Base-by-base conservation (phyloP, 2,797 vertebrate genomes). In the Cirrhinus mrigala region DNA sequence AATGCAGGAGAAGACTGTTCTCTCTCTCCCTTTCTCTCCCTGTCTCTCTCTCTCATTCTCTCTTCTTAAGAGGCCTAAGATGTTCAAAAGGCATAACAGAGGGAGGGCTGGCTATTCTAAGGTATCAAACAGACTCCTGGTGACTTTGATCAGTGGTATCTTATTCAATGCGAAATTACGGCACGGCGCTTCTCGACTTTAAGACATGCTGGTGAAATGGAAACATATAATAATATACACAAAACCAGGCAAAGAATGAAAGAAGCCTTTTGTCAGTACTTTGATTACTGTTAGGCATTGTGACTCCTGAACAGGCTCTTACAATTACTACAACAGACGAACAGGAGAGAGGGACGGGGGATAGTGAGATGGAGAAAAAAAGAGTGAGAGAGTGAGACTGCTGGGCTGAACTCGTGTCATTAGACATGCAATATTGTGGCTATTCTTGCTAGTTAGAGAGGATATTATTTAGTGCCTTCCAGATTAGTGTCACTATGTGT, bases 121-220 rank as follows among this genome's bases (percentile, higher is more conserved):
- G 87, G 91, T 94, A 95, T 95, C 94, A 95, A 94, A 95, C 94
- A 94, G 94, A 94, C 94, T 94, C 86, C 80, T 81, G 77, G 83
- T 66, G 89, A 94, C 94, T 96, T 95, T 95, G 95, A 95, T 95
- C 95, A 95, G 92, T 91, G 90, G 90, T 91, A 91, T 94, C 92
- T 94, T 91, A 92, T 94, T 94, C 94, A 90, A 83, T 90, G 90
- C 88, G 89, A 92, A 87, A 94, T 93, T 90, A 94, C 91, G 82
- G 90, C 88, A 68, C 86, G 10, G 87, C 83, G 91, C 90, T 92
- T 88, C 74, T 86, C 80, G 90, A 93, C 93, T 94, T 91, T 90
- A 91, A 91, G 87, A 92, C 91, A 90, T 81, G 91, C 60, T 91
- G 92, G 91, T 91, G 81, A 90, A 93, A 94, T 90, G 91, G 92